Percentiles rank a stretch among this genome's conserved stretches.
Evolutionary conservation across 53 echinoderm and acorn worm species (phyloP).

Genomic region (Astropecten irregularis): DNA sequence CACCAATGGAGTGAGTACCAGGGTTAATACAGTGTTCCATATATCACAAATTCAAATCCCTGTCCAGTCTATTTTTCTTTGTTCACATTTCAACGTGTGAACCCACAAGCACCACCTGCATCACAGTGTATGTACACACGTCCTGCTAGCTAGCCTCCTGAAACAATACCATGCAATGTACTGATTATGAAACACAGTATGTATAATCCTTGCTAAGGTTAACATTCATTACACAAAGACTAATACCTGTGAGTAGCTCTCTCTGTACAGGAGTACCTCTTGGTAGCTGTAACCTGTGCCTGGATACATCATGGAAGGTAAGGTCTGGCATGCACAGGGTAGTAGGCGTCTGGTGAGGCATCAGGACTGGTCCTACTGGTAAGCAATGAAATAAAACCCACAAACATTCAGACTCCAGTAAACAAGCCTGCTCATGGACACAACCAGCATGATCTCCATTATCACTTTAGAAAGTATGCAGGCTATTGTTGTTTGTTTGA

Average conservation of each 20-base stretch:
- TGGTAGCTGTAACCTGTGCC: conserved; percentile 79
- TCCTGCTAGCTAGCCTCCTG: too few relatives aligned
- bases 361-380: conserved; percentile 66
- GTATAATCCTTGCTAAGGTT: too few relatives aligned
- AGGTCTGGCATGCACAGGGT: conserved; percentile 96
- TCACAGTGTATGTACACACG: too few relatives aligned
- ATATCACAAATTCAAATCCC: too few relatives aligned
- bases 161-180: too few relatives aligned
- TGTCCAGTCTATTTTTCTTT: too few relatives aligned
- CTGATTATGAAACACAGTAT: too few relatives aligned
- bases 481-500: too few relatives aligned
- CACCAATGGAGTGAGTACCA: not conserved
- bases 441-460: not conserved
- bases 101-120: too few relatives aligned
- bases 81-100: too few relatives aligned
- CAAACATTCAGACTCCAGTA: not conserved
- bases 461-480: too few relatives aligned
- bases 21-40: not conserved
- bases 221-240: too few relatives aligned
- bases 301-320: conserved; percentile 89
- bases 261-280: conserved; percentile 82
- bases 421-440: not conserved
- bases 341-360: conserved; percentile 83
- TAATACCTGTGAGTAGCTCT: conserved; percentile 92
- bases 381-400: not conserved